Evolutionary conservation across 2,888 invertebrate species (phyloP), one percentile per base, ranked within the genome.

Genomic region (Tortrix viridana): DNA sequence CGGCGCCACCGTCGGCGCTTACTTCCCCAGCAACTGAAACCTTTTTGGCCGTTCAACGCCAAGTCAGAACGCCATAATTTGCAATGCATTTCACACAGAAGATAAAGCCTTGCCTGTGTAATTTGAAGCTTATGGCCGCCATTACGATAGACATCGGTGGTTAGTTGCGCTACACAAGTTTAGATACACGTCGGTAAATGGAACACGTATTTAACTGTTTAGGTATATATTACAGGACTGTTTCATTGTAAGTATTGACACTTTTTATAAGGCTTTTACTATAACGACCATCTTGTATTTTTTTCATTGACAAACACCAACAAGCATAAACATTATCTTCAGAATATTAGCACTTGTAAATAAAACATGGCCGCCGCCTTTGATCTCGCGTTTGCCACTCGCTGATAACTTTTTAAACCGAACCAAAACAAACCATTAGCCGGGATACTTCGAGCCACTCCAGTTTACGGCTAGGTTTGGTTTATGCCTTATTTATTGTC

Each of bases 381-480:
- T 62, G 62, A 62, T 62, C 62, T 62, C 32, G 14, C 47, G 6
- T 20, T 44, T 50, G 56, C 56, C 56, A 20, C 50, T 53, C 32
- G 52, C 52, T 57, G 62, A 62, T 62, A 62, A 62, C 50, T 62
- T 62, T 62, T 62, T 62, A 62, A 52, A 57, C 26, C 44, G 79
- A 90, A 89, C 89, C 91, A 89, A 85, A 92, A 92, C 92, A 92
- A 92, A 92, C 90, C 90, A 80, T 92, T 92, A 85, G 84, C 37
- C 56, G 52, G 80, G 72, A 80, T 79, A 75, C 84, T 86, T 83
- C 75, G 79, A 77, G 79, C 85, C 89, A 89, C 92, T 92, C 83
- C 88, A 90, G 79, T 84, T 84, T 85, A 86, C 81, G 74, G 74
- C 77, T 77, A 67, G 74, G 74, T 82, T 82, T 75, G 80, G 85